Base-by-base conservation (phyloP, 2,113 vertebrate species). In the Atractosteus spatula region DNA sequence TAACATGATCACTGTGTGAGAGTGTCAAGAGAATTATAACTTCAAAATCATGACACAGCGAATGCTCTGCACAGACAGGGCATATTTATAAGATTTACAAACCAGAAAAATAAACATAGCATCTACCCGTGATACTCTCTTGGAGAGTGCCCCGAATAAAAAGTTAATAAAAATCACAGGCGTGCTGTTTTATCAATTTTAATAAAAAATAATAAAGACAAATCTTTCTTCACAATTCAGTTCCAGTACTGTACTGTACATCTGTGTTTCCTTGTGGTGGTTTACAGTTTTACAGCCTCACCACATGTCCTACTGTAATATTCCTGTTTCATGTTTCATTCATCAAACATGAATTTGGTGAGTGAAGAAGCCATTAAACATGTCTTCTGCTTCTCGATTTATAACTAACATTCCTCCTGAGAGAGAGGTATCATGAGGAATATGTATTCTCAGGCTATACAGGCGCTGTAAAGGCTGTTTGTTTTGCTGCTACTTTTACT, bases 341-440 rank as follows among this genome's bases (percentile, higher is more conserved):
- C 43, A 41, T 44, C n/a, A 66, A 16, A 66, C 41, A 41, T 2
- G n/a, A n/a, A 42, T 7, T 66, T 42, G 13, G 41, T 66, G 64
- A 44, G 64, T 41, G 64, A 66, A n/a, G 12, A 7, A 66, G 45
- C 3, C 43, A 66, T 42, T 7, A 47, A 13, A 66, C 12, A n/a
- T 42, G 3, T n/a, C 45, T 44, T 66, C 42, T n/a, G 16, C 14
- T 14, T n/a, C 11, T 41, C 16, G 64, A 66, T 66, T 66, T 66
- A 45, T 66, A 43, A 66, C 45, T 41, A 47, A 14, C 41, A 8
- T n/a, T 66, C 41, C 45, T 42, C n/a, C 12, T 14, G 8, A 57
- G 41, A 69, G 68, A 69, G 55, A 42, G 68, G 41, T 57, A 57
- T 43, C 41, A 69, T 69, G 68, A 69, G 41, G 41, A 69, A 69